Percentiles rank a stretch among this genome's conserved stretches.
These are phyloP conservation scores for Zaprionus ghesquierei DNA, from an alignment of 1,140 invertebrate species.

Conservation along the genomic window DNA sequence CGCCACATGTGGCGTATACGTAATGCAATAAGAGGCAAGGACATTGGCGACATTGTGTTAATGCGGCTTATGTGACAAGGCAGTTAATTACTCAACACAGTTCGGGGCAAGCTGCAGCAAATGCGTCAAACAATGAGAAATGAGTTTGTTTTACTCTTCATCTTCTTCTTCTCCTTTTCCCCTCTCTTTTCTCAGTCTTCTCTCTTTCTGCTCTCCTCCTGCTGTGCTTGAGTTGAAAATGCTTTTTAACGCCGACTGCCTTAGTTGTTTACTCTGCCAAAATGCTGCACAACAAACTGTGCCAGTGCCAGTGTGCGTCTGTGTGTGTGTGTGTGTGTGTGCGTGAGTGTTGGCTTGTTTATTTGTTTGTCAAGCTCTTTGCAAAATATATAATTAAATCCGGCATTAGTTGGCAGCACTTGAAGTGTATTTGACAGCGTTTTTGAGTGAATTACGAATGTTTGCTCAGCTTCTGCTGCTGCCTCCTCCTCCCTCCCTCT, in stretches of 20 bases:
- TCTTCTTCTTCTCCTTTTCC: not conserved
- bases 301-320: not conserved
- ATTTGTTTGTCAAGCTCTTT: constrained; percentile 45
- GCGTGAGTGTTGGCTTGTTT: constrained; percentile 43
- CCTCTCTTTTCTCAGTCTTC: not conserved
- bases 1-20: constrained; percentile 70
- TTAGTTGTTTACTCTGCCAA: constrained; percentile 56
- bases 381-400: constrained; percentile 69
- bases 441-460: constrained; percentile 58
- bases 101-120: constrained; percentile 31
- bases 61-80: constrained; percentile 77
- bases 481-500: not conserved
- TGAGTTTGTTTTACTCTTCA: not conserved
- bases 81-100: constrained; percentile 76
- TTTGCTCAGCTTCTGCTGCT: constrained; percentile 8
- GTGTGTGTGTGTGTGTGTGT: not conserved
- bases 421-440: constrained; percentile 54
- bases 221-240: constrained; percentile 58
- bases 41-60: constrained; percentile 78
- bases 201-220: not conserved
- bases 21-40: constrained; percentile 57
- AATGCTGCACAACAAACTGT: constrained; percentile 37
- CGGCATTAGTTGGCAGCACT: constrained; percentile 49
- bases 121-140: constrained; percentile 48
- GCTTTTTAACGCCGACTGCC: constrained; percentile 51